Conservation (phyloP, 2,888 invertebrate species). For the Drosophila longiperda region DNA sequence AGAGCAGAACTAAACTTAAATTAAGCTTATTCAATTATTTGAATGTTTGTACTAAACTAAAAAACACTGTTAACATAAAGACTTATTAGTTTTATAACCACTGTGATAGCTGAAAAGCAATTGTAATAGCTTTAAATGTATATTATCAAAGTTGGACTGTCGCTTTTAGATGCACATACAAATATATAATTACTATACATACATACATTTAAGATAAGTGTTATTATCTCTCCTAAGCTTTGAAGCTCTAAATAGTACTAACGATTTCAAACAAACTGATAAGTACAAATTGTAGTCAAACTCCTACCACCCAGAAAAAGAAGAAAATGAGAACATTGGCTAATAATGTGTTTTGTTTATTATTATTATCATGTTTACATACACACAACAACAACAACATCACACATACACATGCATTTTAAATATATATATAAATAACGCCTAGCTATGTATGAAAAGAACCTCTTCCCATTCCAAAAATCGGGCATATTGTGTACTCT, state of each 20-base stretch:
- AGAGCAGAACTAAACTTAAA: conserved; percentile 5
- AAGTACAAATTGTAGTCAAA: conserved; percentile 40
- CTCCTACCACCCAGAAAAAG: not conserved
- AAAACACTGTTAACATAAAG: conserved; percentile 3
- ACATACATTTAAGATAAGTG: conserved; percentile 56
- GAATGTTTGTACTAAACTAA: conserved; percentile 1
- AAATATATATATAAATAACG: conserved; percentile 52
- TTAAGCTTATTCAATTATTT: conserved; percentile 8
- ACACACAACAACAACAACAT: conserved; percentile 7
- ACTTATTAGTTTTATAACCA: conserved; percentile 5
- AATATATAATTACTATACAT: conserved; percentile 14
- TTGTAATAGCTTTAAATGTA: conserved; percentile 24
- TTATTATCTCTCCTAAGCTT: conserved; percentile 36
- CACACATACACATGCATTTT: conserved; percentile 33
- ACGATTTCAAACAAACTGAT: conserved; percentile 31
- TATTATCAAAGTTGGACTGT: conserved; percentile 49
- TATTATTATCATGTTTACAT: conserved; percentile 41
- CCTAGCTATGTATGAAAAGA: conserved; percentile 60
- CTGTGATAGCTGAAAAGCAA: conserved; percentile 32
- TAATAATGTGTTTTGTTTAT: conserved; percentile 56
- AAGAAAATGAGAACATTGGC: conserved; percentile 34
- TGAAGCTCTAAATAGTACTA: conserved; percentile 45
- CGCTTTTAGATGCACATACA: conserved; percentile 19
- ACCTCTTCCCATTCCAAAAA: conserved; percentile 20
- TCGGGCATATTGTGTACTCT: conserved; percentile 53